Conservation (phyloP, 2,113 vertebrate species). For the Calyptomena viridis region DNA sequence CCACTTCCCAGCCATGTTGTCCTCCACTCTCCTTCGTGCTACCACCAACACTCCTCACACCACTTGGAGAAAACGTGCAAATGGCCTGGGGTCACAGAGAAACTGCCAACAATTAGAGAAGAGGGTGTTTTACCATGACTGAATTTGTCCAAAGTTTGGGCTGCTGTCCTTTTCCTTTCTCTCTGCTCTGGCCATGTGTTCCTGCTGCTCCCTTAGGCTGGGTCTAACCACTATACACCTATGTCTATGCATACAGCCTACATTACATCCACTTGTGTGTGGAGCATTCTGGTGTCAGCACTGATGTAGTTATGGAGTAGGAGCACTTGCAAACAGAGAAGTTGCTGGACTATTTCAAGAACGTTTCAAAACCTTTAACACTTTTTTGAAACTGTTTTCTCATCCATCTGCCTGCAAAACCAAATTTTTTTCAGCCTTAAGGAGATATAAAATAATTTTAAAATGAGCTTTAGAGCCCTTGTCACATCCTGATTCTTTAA, state of each 20-base stretch:
- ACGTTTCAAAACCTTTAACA: not conserved
- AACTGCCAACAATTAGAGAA: not conserved
- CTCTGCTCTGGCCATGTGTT: not conserved
- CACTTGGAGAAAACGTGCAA: not conserved
- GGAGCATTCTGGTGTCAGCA: not conserved
- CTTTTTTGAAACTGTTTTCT: not conserved
- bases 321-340: not conserved
- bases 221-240: not conserved
- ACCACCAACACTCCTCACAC: not conserved
- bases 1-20: not conserved
- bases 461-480: not conserved
- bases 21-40: not conserved
- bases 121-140: not conserved
- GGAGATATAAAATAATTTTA: not conserved
- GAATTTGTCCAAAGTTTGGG: not conserved
- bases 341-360: not conserved
- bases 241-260: not conserved
- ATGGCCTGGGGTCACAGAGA: not conserved
- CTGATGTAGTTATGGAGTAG: not conserved
- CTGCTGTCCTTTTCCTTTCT: not conserved
- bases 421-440: not conserved
- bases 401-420: not conserved
- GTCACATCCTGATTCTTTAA: not conserved
- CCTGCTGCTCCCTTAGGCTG: not conserved
- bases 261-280: too few species aligned